These are phyloP conservation scores for Drosophila prostipennis DNA, from an alignment of 2,888 invertebrate species.

Conservation along the genomic window DNA sequence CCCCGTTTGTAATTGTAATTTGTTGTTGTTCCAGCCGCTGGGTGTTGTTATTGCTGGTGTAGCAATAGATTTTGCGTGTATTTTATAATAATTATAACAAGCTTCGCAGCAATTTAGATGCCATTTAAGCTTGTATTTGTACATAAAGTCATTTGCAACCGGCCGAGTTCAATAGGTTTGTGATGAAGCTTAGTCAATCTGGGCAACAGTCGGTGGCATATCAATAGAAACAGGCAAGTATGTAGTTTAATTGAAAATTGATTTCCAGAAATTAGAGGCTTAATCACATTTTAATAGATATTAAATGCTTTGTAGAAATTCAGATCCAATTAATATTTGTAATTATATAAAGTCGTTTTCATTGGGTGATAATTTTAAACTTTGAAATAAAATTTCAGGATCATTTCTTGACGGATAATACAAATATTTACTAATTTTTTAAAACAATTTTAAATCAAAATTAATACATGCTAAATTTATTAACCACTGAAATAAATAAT, in stretches of 20 bases:
- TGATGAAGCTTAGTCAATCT: constrained; percentile 24
- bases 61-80: constrained; percentile 50
- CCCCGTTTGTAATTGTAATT: constrained; percentile 66
- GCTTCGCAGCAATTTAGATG: constrained; percentile 63
- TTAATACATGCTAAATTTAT: too few relatives aligned
- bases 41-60: constrained; percentile 9
- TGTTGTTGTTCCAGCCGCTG: constrained; percentile 19
- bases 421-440: too few relatives aligned
- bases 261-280: not conserved
- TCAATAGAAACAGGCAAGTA: not conserved
- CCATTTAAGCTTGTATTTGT: constrained; percentile 30
- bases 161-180: constrained; percentile 46
- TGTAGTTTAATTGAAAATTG: not conserved
- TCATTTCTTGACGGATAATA: too few relatives aligned
- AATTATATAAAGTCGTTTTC: too few relatives aligned
- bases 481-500: too few relatives aligned
- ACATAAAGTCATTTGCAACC: constrained; percentile 21
- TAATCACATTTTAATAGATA: constrained; percentile 12
- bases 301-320: too few relatives aligned
- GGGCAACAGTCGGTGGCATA: not conserved
- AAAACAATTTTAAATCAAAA: too few relatives aligned
- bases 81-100: constrained; percentile 71
- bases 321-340: too few relatives aligned
- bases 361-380: too few relatives aligned
- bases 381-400: too few relatives aligned